Evolutionary conservation across 2,797 vertebrate species (phyloP).

Genomic region (Chromis chromis): DNA sequence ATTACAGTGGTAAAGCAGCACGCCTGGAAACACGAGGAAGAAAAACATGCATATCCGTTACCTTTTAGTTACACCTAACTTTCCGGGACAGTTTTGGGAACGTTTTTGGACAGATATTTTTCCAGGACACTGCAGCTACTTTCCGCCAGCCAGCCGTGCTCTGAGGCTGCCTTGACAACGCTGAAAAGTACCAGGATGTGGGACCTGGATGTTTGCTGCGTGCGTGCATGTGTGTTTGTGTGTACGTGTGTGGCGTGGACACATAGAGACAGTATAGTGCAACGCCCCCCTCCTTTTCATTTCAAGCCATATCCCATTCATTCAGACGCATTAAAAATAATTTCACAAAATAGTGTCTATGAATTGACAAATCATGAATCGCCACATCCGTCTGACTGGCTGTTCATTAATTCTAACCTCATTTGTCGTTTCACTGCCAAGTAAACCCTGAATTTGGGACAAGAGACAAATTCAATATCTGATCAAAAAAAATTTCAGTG

Average conservation of each 20-base stretch:
- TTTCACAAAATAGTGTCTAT: neutral
- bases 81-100: slow-evolving; percentile 79
- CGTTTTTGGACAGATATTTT: slow-evolving; percentile 70
- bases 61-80: slow-evolving; percentile 79
- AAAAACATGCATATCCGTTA: slow-evolving; percentile 81
- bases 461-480: neutral
- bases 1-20: slow-evolving; percentile 29
- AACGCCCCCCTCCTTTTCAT: slow-evolving; percentile 27
- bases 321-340: neutral
- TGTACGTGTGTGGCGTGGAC: slow-evolving; percentile 53
- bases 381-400: neutral
- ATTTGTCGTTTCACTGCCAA: neutral
- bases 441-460: neutral
- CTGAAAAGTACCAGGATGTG: slow-evolving; percentile 86
- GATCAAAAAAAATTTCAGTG: neutral
- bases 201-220: slow-evolving; percentile 63
- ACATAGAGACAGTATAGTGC: slow-evolving; percentile 12
- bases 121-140: slow-evolving; percentile 81
- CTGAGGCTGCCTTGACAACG: slow-evolving; percentile 84
- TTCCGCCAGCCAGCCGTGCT: slow-evolving; percentile 74
- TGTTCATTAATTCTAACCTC: neutral
- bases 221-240: slow-evolving; percentile 26
- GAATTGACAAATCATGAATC: neutral
- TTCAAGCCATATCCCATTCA: neutral
- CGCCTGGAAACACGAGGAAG: slow-evolving; percentile 30